Percentiles rank a stretch among this genome's conserved stretches.
Conservation (phyloP, 1,140 invertebrate genomes). For the Psilanteris sp. region DNA sequence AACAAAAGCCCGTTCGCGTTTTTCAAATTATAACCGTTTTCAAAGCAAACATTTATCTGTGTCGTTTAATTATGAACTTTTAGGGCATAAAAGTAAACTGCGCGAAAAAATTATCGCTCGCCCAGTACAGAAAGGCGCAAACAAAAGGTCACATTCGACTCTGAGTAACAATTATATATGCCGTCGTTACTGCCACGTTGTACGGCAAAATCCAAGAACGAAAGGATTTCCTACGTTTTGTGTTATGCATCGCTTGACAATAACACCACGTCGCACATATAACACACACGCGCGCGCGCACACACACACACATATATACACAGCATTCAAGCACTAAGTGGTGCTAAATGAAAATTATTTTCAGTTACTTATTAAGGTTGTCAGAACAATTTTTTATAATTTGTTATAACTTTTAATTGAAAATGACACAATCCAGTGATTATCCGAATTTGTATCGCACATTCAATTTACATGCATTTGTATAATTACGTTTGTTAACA, state of each 20-base stretch:
- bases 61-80: slow-evolving; percentile 55
- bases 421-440: no score
- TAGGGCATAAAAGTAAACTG: slow-evolving; percentile 3
- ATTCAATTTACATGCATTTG: no score
- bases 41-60: slow-evolving; percentile 14
- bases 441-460: no score
- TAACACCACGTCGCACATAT: slow-evolving; percentile 8
- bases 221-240: slow-evolving; percentile 59
- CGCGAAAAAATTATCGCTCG: not conserved
- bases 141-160: slow-evolving; percentile 25
- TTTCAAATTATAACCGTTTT: slow-evolving; percentile 21
- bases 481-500: no score
- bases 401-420: no score
- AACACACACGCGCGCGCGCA: not conserved
- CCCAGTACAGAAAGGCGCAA: no score
- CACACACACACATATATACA: no score
- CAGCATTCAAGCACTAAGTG: no score
- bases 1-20: slow-evolving; percentile 23
- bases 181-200: slow-evolving; percentile 51
- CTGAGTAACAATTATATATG: slow-evolving; percentile 49
- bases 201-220: slow-evolving; percentile 37
- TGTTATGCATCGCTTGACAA: slow-evolving; percentile 28
- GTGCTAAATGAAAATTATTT: no score
- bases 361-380: no score
- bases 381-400: no score